Conservation (phyloP, 2,113 vertebrate genomes). For the Lonchura striata region DNA sequence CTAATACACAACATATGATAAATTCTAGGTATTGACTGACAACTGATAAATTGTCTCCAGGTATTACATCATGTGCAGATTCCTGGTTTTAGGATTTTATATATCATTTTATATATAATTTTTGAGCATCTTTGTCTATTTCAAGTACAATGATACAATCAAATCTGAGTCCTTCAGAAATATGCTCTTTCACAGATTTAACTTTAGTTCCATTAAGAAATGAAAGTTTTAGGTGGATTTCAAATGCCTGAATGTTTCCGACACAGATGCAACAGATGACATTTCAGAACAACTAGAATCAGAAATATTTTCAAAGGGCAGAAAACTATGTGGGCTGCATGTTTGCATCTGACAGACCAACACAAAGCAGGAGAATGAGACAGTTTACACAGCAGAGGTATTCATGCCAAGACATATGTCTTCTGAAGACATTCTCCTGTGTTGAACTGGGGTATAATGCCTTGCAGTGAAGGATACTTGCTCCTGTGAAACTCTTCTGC, state of each 20-base stretch:
- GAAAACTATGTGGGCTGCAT: background rate
- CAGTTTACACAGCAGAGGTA: background rate
- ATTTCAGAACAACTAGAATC: background rate
- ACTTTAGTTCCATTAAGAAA: background rate
- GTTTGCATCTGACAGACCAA: background rate
- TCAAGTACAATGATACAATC: background rate
- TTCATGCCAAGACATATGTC: fast-evolving
- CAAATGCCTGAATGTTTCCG: background rate
- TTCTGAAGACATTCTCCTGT: background rate
- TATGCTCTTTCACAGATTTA: background rate
- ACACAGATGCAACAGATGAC: background rate
- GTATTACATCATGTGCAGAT: too few relatives aligned
- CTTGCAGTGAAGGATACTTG: background rate
- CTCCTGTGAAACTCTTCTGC: background rate
- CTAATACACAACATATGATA: background rate
- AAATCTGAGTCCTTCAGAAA: background rate
- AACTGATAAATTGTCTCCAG: too few relatives aligned
- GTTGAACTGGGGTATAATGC: background rate
- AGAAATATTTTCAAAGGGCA: background rate
- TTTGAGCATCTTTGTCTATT: background rate
- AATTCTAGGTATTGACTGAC: background rate
- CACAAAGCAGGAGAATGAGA: background rate
- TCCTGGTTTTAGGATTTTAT: background rate
- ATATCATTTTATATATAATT: background rate
- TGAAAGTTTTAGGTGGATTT: background rate